Base-by-base conservation (phyloP, 2,113 vertebrate genomes). In the Leptobrachium ailaonicum region DNA sequence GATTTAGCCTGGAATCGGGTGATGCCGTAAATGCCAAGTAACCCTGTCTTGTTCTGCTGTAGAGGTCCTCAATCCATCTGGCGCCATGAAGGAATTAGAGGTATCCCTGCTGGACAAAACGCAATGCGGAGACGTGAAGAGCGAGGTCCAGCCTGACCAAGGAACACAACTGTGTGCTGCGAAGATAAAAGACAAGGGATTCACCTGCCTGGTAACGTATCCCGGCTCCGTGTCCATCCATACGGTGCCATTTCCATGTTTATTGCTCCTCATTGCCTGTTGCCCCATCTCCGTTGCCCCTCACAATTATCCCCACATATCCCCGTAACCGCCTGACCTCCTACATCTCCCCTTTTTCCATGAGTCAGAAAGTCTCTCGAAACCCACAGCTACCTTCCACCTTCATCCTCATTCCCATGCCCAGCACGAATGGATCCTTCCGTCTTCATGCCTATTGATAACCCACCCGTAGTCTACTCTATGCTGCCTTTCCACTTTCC, bases 191-290 rank as follows among this genome's bases (percentile, higher is more conserved):
- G 62, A 45, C 8, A 50, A 11, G 42, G 14, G 12, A 2, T 75
- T 75, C 9, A 41, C 79, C 5, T 82, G 73, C n/a, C 60, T 82
- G 64, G 74, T 77, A 71, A n/a, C 20, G 20, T 32, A 32, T 32
- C 20, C 20, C 20, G 20, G 20, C 20, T 32, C 20, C 20, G 20
- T 32, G 20, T 32, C 20, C 20, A 32, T 32, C 20, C 20, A 32
- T 32, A 32, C 20, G 0, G 20, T 32, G 20, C 20, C 20, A 32
- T 32, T 32, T 32, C 3, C 60, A n/a, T 63, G 14, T 63, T n/a
- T 20, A 6, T 63, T 32, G 20, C 20, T 14, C 10, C 3, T 43
- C 8, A 7, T 50, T 20, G 0, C 13, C 13, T 2, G 8, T 20
- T 50, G 3, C 10, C 32, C 10, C 40, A 6, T 50, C n/a, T 71